phyloP scores from a whole-genome alignment of 2,113 vertebrate species.

The Dascyllus trimaculatus region DNA sequence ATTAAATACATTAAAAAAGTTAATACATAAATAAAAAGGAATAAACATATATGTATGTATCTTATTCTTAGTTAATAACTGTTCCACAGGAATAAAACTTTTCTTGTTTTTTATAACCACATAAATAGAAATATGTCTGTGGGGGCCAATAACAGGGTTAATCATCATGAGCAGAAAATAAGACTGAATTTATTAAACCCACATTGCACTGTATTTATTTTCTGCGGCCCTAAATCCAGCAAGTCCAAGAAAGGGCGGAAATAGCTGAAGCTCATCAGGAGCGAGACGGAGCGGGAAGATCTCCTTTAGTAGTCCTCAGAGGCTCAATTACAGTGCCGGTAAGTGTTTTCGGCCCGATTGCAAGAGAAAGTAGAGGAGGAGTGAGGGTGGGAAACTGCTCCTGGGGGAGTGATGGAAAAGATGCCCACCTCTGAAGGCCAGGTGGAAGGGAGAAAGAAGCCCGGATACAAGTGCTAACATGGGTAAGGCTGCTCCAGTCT shows the following conservation, averaged over 20 bases:
- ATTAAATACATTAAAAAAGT: no score
- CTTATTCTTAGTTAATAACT: no score
- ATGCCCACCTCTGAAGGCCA: conserved; percentile 49
- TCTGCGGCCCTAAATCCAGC: neutral
- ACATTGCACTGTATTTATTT: neutral
- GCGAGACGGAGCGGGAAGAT: conserved; percentile 41
- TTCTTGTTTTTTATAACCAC: no score
- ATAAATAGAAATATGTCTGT: no score
- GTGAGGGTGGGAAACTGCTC: conserved; percentile 55
- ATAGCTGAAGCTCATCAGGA: conserved; percentile 26
- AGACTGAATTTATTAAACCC: neutral
- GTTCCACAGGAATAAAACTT: no score
- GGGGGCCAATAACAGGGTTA: no score
- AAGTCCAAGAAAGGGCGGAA: neutral
- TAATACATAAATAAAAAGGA: no score
- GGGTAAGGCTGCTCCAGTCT: neutral
- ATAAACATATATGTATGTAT: no score
- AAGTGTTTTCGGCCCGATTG: conserved; percentile 59
- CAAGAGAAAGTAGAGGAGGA: conserved; percentile 39
- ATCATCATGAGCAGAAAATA: neutral
- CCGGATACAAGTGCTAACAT: conserved; percentile 37
- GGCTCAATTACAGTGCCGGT: conserved; percentile 69
- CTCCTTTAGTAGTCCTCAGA: conserved; percentile 59
- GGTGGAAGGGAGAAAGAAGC: conserved; percentile 32
- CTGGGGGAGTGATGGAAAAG: conserved; percentile 39